Evolutionary conservation across 2,113 vertebrate species (phyloP), one percentile per base, ranked within the genome.

Genomic region (Tychaedon coryphoeus): DNA sequence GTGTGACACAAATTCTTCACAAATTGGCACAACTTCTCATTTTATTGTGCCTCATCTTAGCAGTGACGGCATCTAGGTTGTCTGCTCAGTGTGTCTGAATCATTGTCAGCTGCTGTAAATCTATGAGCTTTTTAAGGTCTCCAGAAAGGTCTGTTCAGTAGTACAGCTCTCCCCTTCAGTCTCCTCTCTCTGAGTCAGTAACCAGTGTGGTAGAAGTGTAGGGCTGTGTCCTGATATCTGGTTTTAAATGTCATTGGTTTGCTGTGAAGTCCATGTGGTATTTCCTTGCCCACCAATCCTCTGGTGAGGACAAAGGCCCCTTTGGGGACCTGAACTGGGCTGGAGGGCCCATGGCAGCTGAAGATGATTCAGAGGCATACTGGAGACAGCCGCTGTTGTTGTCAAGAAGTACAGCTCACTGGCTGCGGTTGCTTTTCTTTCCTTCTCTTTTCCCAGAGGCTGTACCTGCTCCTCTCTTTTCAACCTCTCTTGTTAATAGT

Each of bases 31-130:
- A 75, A 38, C 47, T 84, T 66, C 69, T 84, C 9, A 5, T 71
- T 56, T 77, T 51, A 5, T 28, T 80, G 42, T 86, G 22, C 76
- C 94, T 91, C 60, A 16, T 73, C 76, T 54, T 40, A 22, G 69
- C 10, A 2, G 25, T 92, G 88, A 84, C 5, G 0, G 31, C 73
- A 91, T 87, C 61, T 78, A 10, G 45, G 84, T 45, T 91, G 89
- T 23, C 83, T 89, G 53, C 65, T 87, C 57, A 17, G 86, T 0
- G 19, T 65, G 82, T 86, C 93, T 96, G 95, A 96, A 64, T 95
- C 86, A 92, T 51, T 88, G 84, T 81, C 89, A 92, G 86, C 95
- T 96, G 88, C 90, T 78, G 6, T 91, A 92, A 95, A 95, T 95
- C 88, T 73, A 2, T 25, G 56, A 69, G 69, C 64, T 93, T 42